phyloP scores from a whole-genome alignment of 2,113 vertebrate genomes.

The Eublepharis macularius region DNA sequence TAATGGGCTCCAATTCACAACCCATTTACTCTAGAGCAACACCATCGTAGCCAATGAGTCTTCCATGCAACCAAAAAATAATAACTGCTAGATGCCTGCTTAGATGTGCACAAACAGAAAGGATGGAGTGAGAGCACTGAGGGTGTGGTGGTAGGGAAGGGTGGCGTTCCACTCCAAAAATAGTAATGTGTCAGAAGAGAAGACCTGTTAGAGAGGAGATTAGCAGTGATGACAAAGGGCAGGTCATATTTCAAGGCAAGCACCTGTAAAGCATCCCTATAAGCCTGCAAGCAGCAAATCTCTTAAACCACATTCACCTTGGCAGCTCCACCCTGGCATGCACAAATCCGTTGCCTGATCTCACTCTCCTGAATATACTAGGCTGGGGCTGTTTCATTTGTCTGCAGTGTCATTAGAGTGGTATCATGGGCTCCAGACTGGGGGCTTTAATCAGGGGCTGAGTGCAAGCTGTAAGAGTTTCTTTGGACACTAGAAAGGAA shows the following conservation, averaged over 20 bases:
- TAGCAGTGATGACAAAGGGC: conserved; percentile 38
- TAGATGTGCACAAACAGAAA: too few relatives aligned
- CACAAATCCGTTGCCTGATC: conserved; percentile 14
- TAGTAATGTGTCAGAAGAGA: conserved; percentile 22
- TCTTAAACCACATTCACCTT: conserved; percentile 59
- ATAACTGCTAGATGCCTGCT: too few relatives aligned
- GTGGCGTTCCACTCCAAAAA: conserved; percentile 46
- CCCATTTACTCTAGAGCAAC: background rate
- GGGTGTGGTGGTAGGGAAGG: conserved; percentile 1
- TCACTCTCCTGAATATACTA: background rate
- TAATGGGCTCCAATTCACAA: background rate
- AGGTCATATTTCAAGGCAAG: conserved; percentile 62
- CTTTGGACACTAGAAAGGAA: too few relatives aligned
- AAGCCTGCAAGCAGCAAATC: conserved; percentile 58
- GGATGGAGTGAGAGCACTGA: background rate
- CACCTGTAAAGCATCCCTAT: conserved; percentile 55
- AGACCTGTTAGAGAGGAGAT: conserved; percentile 35
- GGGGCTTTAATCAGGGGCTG: too few relatives aligned
- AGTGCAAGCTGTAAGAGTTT: too few relatives aligned
- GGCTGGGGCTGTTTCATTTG: conserved; percentile 13
- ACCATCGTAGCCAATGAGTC: background rate
- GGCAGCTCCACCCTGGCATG: background rate
- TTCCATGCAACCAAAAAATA: background rate
- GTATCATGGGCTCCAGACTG: background rate
- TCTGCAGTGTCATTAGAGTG: background rate